Percentiles rank a stretch among this genome's conserved stretches.
Conservation (phyloP, 1,140 invertebrate genomes). For the Listronotus bonariensis region DNA sequence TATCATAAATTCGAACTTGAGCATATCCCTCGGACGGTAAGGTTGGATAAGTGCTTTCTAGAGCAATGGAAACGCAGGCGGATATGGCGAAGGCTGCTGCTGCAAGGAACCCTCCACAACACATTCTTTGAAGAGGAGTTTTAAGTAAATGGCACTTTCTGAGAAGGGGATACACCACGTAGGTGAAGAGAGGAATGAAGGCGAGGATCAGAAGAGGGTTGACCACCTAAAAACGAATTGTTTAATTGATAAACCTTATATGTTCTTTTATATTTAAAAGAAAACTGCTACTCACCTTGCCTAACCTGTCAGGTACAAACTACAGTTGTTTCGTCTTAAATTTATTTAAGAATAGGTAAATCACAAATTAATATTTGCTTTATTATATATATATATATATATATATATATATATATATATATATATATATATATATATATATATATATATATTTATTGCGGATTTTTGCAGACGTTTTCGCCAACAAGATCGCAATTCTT, state of each 20-base stretch:
- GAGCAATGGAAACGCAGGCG: constrained; percentile 57
- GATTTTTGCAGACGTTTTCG: no score
- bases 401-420: no score
- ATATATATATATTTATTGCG: no score
- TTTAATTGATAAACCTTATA: background rate
- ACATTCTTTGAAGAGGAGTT: constrained; percentile 76
- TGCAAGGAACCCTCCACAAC: constrained; percentile 81
- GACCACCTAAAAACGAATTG: constrained; percentile 60
- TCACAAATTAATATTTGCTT: no score
- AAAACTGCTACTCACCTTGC: no score
- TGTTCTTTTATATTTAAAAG: no score
- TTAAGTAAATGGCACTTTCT: constrained; percentile 64
- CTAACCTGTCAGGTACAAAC: no score
- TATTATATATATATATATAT: no score
- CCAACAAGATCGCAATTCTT: no score
- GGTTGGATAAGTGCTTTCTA: constrained; percentile 69
- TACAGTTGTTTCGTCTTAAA: no score
- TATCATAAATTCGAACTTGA: constrained; percentile 75
- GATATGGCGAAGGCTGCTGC: constrained; percentile 86
- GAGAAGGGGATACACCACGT: constrained; percentile 64
- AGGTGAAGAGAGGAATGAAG: constrained; percentile 88
- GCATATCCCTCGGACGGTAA: constrained; percentile 62
- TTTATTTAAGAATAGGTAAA: no score
- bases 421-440: no score
- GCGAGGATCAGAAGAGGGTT: constrained; percentile 85